Evolutionary conservation across 2,797 vertebrate species (phyloP).

Genomic region (Gymnothorax reevesii): DNA sequence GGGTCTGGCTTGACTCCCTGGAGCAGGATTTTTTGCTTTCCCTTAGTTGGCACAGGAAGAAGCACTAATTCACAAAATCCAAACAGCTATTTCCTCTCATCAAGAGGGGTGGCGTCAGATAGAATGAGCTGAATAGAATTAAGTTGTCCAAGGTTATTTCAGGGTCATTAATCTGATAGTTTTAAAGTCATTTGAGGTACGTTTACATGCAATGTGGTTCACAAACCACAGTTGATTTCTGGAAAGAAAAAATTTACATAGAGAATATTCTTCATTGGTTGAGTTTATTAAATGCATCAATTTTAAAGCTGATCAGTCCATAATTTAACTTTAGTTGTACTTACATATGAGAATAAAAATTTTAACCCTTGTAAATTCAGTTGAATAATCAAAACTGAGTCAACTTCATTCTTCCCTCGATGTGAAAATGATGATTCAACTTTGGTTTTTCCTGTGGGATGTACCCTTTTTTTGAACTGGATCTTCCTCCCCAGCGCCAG

Average conservation of each 20-base stretch:
- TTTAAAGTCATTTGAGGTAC: no score
- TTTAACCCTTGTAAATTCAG: not conserved
- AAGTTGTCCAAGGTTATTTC: not conserved
- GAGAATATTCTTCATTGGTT: not conserved
- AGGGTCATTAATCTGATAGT: no score
- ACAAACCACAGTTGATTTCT: no score
- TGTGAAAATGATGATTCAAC: not conserved
- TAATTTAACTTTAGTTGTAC: not conserved
- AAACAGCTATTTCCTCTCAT: not conserved
- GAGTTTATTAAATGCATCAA: not conserved
- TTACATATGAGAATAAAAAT: not conserved
- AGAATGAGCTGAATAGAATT: not conserved
- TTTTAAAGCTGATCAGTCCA: not conserved
- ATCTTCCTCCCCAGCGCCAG: slow-evolving; percentile 79
- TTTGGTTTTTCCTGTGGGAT: not conserved
- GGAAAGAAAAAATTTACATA: no score
- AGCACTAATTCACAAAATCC: not conserved
- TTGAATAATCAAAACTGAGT: not conserved
- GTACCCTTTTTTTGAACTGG: not conserved
- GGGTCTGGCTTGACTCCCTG: not conserved
- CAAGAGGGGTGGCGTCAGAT: not conserved
- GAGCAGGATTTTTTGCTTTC: not conserved
- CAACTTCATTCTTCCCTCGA: not conserved
- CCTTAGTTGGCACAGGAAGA: not conserved
- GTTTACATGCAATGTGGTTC: no score